Evolutionary conservation across 2,113 vertebrate genomes (phyloP), one percentile per base, ranked within the genome.

Genomic region (Ursus arctos): DNA sequence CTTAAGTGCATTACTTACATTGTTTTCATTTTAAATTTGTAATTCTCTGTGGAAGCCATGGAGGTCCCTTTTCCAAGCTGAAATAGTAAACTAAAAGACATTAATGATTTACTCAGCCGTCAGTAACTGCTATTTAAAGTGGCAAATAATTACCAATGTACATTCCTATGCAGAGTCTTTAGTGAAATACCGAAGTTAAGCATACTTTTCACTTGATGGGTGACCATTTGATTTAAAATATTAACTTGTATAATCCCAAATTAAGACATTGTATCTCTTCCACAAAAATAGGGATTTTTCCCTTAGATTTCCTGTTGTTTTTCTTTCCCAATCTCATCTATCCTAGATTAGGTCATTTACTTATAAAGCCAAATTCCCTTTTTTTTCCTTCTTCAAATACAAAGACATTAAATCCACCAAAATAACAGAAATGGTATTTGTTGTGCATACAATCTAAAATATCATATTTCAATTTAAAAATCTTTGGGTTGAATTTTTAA

Each of bases 1-100:
- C 26, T 59, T 77, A 69, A 77, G 43, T 55, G 24, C 18, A 31
- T 57, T 91, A 55, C 26, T 63, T 87, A 87, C 12, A 49, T 31
- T 77, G 74, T 80, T 89, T 92, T 90, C 31, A 88, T 80, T 93
- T 89, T 95, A 76, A 82, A 95, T 82, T 91, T 97, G 63, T 84
- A 65, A 84, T 36, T 24, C 21, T 43, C 4, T 74, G 15, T 69
- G 28, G 11, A 77, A 87, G 74, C 40, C 67, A 49, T 31, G 13
- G 22, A 85, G 21, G 40, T 61, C 3, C 89, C 57, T 55, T 95
- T 95, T 89, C 63, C 74, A 74, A 85, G 26, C 84, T 81, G 65
- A 87, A 93, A 63, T 87, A 40, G 57, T 51, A 74, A 91, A 55
- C 55, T 31, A 69, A 84, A 94, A 93, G 22, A 67, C 65, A 61